Percentiles rank a stretch among this genome's conserved stretches.
These are phyloP conservation scores for Galleria mellonella DNA, from an alignment of 1,140 invertebrate genomes.

Conservation along the genomic window DNA sequence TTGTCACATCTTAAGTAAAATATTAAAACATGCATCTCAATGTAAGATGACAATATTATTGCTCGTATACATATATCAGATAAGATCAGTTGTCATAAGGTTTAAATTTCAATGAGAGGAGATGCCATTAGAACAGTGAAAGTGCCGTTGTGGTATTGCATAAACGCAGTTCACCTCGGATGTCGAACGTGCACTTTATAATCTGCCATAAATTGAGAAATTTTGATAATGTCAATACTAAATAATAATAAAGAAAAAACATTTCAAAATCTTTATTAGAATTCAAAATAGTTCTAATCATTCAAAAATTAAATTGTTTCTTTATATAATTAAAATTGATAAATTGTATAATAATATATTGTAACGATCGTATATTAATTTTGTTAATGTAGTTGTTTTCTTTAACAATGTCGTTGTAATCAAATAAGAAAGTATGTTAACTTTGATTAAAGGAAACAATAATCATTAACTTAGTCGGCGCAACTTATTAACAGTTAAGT, in stretches of 20 bases:
- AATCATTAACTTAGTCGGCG: too few species aligned
- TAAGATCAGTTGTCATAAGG: slow-evolving; percentile 9
- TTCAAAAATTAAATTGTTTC: too few species aligned
- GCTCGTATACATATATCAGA: not conserved
- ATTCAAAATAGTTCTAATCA: too few species aligned
- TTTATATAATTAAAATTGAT: too few species aligned
- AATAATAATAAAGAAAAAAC: too few species aligned
- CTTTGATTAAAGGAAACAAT: too few species aligned
- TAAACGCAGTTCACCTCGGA: slow-evolving; percentile 41
- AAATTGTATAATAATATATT: too few species aligned
- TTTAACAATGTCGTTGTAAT: too few species aligned
- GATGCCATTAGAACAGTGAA: slow-evolving; percentile 33
- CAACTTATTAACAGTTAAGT: too few species aligned
- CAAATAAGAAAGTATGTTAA: too few species aligned
- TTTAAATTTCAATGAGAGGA: slow-evolving; percentile 14
- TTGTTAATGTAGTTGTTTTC: not conserved
- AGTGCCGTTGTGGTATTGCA: slow-evolving; percentile 39
- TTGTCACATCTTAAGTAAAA: not conserved
- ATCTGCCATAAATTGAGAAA: slow-evolving; percentile 13
- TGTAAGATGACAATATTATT: not conserved
- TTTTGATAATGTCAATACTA: not conserved
- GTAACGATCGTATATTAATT: not conserved
- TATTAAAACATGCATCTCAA: not conserved
- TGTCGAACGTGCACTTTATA: slow-evolving; percentile 15
- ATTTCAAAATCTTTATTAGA: too few species aligned